Evolutionary conservation across 2,888 invertebrate genomes (phyloP).

Genomic region (Rhabditoides inermis): DNA sequence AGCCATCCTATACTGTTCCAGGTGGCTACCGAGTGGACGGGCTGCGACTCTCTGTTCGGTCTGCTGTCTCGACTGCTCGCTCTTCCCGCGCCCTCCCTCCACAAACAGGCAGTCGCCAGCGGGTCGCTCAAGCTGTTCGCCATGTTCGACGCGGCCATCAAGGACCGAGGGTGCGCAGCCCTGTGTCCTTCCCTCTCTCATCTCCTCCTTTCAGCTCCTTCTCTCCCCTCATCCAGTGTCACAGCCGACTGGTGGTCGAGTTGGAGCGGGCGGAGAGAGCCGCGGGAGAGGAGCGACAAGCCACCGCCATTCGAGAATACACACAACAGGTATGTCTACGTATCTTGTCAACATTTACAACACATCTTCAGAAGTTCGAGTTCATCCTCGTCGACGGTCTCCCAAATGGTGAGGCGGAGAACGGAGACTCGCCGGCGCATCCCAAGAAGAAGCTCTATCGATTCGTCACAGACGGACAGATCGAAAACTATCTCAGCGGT

Average conservation of each 20-base stretch:
- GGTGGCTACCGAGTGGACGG: too few relatives aligned
- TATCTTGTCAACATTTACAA: background rate
- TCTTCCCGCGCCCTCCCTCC: conserved; percentile 4
- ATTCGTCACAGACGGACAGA: conserved; percentile 12
- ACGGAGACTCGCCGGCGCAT: too few relatives aligned
- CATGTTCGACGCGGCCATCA: conserved; percentile 4
- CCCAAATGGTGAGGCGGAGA: too few relatives aligned
- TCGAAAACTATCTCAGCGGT: conserved; percentile 12
- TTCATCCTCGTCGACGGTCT: conserved; percentile 18
- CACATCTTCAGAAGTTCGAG: conserved; percentile 15
- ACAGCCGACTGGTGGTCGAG: too few relatives aligned
- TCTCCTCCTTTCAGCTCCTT: too few relatives aligned
- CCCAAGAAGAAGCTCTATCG: conserved; percentile 12
- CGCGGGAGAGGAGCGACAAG: too few relatives aligned
- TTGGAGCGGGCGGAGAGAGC: too few relatives aligned
- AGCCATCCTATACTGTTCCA: too few relatives aligned
- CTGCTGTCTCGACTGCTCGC: conserved; percentile 5
- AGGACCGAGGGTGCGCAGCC: too few relatives aligned
- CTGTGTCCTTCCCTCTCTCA: too few relatives aligned
- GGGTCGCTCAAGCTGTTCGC: conserved; percentile 2
- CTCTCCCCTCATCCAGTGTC: too few relatives aligned
- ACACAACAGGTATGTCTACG: background rate
- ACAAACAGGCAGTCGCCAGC: conserved; percentile 5
- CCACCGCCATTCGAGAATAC: too few relatives aligned
- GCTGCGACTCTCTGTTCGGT: background rate